Base-by-base conservation (phyloP, 2,113 vertebrate genomes). In the Apodemus speciosus region DNA sequence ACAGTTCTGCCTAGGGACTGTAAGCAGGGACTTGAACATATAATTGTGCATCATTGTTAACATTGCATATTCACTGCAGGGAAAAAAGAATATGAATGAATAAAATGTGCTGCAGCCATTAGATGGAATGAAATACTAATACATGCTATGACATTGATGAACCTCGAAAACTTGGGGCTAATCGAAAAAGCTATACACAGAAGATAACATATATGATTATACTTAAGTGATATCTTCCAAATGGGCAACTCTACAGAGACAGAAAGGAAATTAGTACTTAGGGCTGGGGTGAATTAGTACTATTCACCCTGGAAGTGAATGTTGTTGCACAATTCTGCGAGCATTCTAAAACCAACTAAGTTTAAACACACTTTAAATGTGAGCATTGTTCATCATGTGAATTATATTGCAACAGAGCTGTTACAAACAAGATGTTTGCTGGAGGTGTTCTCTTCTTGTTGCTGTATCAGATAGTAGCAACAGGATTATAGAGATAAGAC, bases 221-320 rank as follows among this genome's bases (percentile, higher is more conserved):
- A 85, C 79, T 89, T 88, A 21, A 93, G 71, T 79, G 32, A 93
- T 93, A 89, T 75, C 8, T 87, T 2, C 21, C 23, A 89, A 94
- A 77, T 7, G n/a, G 13, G 40, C 53, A 79, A 84, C 72, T 86
- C 6, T 56, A 4, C 64, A 92, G 23, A 62, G 38, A 51, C 4
- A 79, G n/a, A 87, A 93, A 60, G 53, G 77, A 11, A 89, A 77
- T 72, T 72, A 51, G 15, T 73, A 56, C 21, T 91, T 93, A 66
- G 9, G 18, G 5, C 46, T 79, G 1, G 1, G n/a, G 5, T 21
- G 56, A 58, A 58, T 21, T 58, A 23, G 56, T 21, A 13, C 25
- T 35, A 32, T 86, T 68, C 18, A 43, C 64, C 40, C 75, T 35
- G 76, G 20, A 77, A 20, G 81, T 77, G 38, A 86, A 88, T 32